phyloP scores from a whole-genome alignment of 53 echinoderm and acorn worm genomes.

The Echinometra lucunter region DNA sequence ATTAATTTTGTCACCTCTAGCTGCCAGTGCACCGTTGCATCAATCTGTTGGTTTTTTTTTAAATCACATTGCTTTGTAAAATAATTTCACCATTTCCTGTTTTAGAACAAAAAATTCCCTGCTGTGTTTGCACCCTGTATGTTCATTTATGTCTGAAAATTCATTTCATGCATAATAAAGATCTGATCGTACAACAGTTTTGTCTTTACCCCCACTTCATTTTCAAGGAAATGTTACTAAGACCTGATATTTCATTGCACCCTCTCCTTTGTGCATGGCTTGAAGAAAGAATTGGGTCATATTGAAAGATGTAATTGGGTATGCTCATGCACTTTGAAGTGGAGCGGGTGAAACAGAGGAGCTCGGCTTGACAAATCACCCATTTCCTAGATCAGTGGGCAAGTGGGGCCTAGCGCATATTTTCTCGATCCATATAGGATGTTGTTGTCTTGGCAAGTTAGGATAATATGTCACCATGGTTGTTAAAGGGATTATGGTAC shows the following conservation, averaged over 20 bases:
- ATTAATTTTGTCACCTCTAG: too few relatives aligned
- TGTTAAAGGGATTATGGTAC: not conserved
- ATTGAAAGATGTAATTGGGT: not conserved
- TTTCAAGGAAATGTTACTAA: too few relatives aligned
- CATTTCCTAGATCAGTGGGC: slow-evolving; percentile 37
- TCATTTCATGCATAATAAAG: not conserved
- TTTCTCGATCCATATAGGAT: not conserved
- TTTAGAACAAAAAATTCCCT: not conserved
- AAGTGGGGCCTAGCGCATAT: not conserved
- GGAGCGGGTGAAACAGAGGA: not conserved
- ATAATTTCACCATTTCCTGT: not conserved
- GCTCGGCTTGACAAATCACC: slow-evolving; percentile 27
- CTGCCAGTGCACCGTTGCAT: too few relatives aligned
- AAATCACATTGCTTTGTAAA: too few relatives aligned
- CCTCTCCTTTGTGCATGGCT: not conserved
- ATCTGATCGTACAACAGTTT: not conserved
- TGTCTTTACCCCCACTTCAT: not conserved
- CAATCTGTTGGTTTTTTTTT: too few relatives aligned
- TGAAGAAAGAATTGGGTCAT: not conserved
- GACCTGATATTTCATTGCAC: too few relatives aligned
- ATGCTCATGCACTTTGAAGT: not conserved
- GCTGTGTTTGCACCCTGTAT: not conserved
- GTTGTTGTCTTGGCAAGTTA: slow-evolving; percentile 25
- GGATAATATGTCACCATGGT: not conserved
- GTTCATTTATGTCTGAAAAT: not conserved